Conservation (phyloP, 1,140 invertebrate species). For the Pogonus chalceus region DNA sequence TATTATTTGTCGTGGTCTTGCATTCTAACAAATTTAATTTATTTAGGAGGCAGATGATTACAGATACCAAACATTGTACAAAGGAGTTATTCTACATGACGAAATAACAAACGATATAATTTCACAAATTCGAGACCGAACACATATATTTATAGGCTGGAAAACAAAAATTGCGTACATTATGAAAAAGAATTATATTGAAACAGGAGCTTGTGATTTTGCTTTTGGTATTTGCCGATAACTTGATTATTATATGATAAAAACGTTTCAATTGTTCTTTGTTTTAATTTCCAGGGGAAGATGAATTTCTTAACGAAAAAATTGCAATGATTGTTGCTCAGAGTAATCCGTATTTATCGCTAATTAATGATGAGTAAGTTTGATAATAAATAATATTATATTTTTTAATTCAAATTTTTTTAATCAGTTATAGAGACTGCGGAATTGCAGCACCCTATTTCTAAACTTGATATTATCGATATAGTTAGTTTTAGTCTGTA, state of each 20-base stretch:
- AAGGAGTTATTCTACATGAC: slow-evolving; percentile 42
- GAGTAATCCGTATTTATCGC: slow-evolving; percentile 61
- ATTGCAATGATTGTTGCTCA: slow-evolving; percentile 62
- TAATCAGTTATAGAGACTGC: too few species aligned
- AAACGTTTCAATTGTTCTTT: slow-evolving; percentile 11
- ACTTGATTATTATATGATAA: neutral
- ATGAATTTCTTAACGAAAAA: slow-evolving; percentile 71
- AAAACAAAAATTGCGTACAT: slow-evolving; percentile 57
- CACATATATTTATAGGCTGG: slow-evolving; percentile 74
- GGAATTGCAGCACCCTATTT: too few species aligned
- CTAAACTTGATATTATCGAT: too few species aligned
- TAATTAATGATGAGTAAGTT: slow-evolving; percentile 51
- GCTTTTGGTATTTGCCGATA: slow-evolving; percentile 44
- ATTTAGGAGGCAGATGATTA: slow-evolving; percentile 42
- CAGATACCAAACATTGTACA: slow-evolving; percentile 42
- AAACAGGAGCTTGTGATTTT: slow-evolving; percentile 57
- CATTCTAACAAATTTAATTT: too few species aligned
- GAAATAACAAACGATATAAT: slow-evolving; percentile 42
- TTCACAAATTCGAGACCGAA: slow-evolving; percentile 45
- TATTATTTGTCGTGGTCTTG: too few species aligned
- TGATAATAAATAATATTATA: slow-evolving; percentile 10
- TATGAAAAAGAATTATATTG: slow-evolving; percentile 52
- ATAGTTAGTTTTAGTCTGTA: too few species aligned
- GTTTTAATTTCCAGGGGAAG: slow-evolving; percentile 39
- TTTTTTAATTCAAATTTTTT: neutral